phyloP scores from a whole-genome alignment of 2,113 vertebrate species.

The Chionodraco myersi region DNA sequence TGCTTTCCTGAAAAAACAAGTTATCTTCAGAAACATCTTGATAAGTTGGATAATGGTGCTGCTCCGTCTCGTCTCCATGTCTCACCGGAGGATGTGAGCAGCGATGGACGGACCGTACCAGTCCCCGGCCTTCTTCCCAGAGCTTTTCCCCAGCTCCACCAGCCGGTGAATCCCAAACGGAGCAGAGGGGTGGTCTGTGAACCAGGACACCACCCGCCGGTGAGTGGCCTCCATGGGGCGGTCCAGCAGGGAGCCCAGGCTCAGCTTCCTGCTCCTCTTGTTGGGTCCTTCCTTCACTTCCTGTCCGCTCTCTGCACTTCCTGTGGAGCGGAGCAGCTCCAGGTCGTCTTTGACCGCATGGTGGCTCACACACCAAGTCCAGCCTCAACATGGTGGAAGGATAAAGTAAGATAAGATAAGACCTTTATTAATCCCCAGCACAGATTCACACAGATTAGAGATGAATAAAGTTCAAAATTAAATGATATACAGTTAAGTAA shows the following conservation, averaged over 20 bases:
- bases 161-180: slow-evolving; percentile 89
- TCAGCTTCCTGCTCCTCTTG: slow-evolving; percentile 53
- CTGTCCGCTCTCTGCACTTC: neutral
- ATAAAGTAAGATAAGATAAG: too few relatives aligned
- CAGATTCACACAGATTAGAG: too few relatives aligned
- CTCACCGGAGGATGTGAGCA: slow-evolving; percentile 91
- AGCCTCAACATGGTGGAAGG: slow-evolving; percentile 67
- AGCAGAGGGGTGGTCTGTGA: slow-evolving; percentile 84
- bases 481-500: too few relatives aligned
- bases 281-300: neutral
- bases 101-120: slow-evolving; percentile 92
- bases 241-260: slow-evolving; percentile 64
- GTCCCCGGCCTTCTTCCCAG: slow-evolving; percentile 90
- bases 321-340: slow-evolving; percentile 61
- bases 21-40: neutral
- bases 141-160: slow-evolving; percentile 86
- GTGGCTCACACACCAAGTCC: slow-evolving; percentile 78
- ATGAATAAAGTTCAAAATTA: too few relatives aligned
- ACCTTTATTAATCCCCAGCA: too few relatives aligned
- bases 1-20: slow-evolving; percentile 85
- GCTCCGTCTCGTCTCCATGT: neutral
- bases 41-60: rapidly evolving
- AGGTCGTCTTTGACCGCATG: slow-evolving; percentile 78
- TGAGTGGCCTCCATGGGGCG: slow-evolving; percentile 78
- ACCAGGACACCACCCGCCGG: slow-evolving; percentile 86